Conservation (phyloP, 2,888 invertebrate genomes). For the Mantis religiosa region DNA sequence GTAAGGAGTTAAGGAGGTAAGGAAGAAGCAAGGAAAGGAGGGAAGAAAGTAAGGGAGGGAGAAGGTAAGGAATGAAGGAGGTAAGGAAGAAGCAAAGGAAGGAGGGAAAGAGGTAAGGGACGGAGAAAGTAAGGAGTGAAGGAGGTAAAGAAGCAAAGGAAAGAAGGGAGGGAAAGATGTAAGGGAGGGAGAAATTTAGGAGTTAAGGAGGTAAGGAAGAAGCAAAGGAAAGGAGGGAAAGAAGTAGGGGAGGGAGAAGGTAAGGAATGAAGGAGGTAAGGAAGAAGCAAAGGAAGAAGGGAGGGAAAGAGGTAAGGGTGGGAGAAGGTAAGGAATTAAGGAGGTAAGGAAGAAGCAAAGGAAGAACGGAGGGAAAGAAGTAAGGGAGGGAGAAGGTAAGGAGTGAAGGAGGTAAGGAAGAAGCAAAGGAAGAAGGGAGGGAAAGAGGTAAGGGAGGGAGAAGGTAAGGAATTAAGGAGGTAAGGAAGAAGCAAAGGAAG, state of each 20-base stretch:
- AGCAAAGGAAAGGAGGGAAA: background rate
- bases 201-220: too few species aligned
- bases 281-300: background rate
- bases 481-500: background rate
- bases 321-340: background rate
- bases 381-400: background rate
- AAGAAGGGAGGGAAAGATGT: too few species aligned
- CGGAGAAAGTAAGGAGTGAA: too few species aligned
- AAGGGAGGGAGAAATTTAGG: too few species aligned
- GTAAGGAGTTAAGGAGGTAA: too few species aligned
- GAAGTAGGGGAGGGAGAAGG: background rate
- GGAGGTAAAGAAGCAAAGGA: too few species aligned
- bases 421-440: background rate
- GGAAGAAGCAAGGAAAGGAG: too few species aligned
- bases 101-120: too few species aligned
- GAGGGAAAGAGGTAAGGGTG: background rate
- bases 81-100: too few species aligned
- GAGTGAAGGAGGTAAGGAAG: background rate
- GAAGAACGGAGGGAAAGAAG: constrained; percentile 2
- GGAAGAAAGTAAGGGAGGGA: too few species aligned
- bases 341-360: background rate
- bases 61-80: too few species aligned
- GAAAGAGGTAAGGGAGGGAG: too few species aligned
- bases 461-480: background rate
- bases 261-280: background rate